These are phyloP conservation scores for Vanessa atalanta DNA, from an alignment of 1,140 invertebrate genomes.

Conservation along the genomic window DNA sequence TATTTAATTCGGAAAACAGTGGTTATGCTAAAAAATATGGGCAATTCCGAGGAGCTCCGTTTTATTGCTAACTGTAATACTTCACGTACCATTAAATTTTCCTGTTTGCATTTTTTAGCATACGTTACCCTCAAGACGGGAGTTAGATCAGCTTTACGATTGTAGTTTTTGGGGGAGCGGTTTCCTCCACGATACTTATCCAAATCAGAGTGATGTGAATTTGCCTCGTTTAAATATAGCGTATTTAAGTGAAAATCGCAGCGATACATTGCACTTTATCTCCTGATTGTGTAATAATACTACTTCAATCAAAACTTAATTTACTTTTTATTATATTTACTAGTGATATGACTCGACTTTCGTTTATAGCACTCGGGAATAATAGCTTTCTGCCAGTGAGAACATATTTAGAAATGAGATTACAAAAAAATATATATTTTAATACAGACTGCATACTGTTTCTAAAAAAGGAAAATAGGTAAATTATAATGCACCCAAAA, in stretches of 20 bases:
- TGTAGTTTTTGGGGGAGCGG: constrained; percentile 62
- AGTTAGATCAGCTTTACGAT: constrained; percentile 64
- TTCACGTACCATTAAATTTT: constrained; percentile 80
- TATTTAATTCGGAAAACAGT: constrained; percentile 20
- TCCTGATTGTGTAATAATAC: too few relatives aligned
- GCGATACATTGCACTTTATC: too few relatives aligned
- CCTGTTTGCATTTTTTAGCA: constrained; percentile 80
- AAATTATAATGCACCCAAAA: too few relatives aligned
- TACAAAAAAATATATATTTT: too few relatives aligned
- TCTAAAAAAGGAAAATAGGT: too few relatives aligned
- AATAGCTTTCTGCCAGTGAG: too few relatives aligned
- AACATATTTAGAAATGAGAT: too few relatives aligned
- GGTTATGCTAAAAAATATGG: constrained; percentile 45
- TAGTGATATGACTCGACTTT: too few relatives aligned
- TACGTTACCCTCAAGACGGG: constrained; percentile 72
- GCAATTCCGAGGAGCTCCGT: constrained; percentile 64
- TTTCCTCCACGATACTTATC: constrained; percentile 40
- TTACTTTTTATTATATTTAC: too few relatives aligned
- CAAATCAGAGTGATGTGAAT: constrained; percentile 29
- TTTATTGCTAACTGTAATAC: constrained; percentile 63
- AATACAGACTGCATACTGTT: too few relatives aligned
- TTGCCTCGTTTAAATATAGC: constrained; percentile 16
- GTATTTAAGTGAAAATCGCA: constrained; percentile 13
- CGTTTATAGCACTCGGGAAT: too few relatives aligned
- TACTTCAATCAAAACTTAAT: too few relatives aligned